phyloP scores from a whole-genome alignment of 2,113 vertebrate species.

The Falco punctatus region DNA sequence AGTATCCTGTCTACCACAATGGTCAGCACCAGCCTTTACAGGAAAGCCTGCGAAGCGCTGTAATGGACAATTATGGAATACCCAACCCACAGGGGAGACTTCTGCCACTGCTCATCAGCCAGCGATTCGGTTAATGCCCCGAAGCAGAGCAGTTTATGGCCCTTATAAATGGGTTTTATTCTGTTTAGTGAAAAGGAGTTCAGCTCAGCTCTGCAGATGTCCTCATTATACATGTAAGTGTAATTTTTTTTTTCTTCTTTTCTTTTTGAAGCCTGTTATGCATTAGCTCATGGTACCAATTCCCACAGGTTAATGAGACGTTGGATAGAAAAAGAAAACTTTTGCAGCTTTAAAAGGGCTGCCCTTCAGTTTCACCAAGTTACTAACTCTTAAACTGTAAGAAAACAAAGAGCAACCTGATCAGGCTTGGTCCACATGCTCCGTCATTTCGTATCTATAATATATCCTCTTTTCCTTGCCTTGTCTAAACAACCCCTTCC shows the following conservation, averaged over 20 bases:
- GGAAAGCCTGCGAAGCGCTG: background rate
- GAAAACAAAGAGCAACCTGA: background rate
- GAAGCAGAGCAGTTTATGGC: constrained; percentile 43
- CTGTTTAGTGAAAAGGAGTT: constrained; percentile 21
- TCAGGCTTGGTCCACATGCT: fast-evolving
- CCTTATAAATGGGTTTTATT: constrained; percentile 51
- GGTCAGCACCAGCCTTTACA: background rate
- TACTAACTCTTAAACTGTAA: background rate
- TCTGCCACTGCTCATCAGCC: constrained; percentile 26
- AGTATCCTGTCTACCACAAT: constrained; percentile 45
- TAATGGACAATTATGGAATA: constrained; percentile 27
- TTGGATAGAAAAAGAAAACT: background rate
- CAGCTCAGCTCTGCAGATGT: constrained; percentile 38
- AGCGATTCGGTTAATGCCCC: background rate
- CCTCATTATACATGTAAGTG: background rate
- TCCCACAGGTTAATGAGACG: background rate
- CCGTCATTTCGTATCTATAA: background rate
- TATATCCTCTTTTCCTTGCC: background rate
- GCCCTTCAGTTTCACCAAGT: background rate
- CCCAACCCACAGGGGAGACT: constrained; percentile 6
- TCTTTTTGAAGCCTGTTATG: constrained; percentile 3
- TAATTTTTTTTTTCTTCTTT: background rate
- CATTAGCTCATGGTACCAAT: background rate
- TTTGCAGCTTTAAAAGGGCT: background rate
- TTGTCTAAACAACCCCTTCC: background rate